Conservation (phyloP, 1,140 invertebrate genomes). For the Drosophila biarmipes region DNA sequence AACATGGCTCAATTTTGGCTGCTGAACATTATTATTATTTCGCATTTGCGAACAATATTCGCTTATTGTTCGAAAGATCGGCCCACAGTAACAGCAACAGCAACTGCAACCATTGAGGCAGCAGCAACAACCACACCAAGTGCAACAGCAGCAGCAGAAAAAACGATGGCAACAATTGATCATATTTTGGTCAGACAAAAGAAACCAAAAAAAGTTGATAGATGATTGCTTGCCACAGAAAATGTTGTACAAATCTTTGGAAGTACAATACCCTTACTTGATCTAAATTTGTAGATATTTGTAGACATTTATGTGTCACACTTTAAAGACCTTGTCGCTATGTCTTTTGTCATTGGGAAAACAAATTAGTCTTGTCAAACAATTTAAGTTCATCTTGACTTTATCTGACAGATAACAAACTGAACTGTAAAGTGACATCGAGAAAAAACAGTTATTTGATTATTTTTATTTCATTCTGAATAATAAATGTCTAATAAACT, state of each 20-base stretch:
- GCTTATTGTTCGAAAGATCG: slow-evolving; percentile 54
- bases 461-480: too few species aligned
- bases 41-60: slow-evolving; percentile 68
- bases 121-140: slow-evolving; percentile 9
- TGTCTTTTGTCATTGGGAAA: too few species aligned
- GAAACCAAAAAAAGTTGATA: slow-evolving; percentile 28
- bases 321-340: too few species aligned
- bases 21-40: slow-evolving; percentile 79
- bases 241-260: slow-evolving; percentile 6
- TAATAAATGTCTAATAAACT: too few species aligned
- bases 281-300: background rate
- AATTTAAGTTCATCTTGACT: too few species aligned
- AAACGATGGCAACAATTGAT: slow-evolving; percentile 60
- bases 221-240: slow-evolving; percentile 36
- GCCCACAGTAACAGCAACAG: slow-evolving; percentile 22
- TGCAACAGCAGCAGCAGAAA: slow-evolving; percentile 8
- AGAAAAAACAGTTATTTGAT: too few species aligned
- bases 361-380: too few species aligned
- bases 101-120: background rate
- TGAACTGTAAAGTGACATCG: too few species aligned
- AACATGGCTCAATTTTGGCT: slow-evolving; percentile 75
- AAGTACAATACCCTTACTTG: slow-evolving; percentile 15
- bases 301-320: too few species aligned
- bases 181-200: slow-evolving; percentile 56
- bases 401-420: too few species aligned